Conservation (phyloP, 2,888 invertebrate species). For the Erebia ligea region DNA sequence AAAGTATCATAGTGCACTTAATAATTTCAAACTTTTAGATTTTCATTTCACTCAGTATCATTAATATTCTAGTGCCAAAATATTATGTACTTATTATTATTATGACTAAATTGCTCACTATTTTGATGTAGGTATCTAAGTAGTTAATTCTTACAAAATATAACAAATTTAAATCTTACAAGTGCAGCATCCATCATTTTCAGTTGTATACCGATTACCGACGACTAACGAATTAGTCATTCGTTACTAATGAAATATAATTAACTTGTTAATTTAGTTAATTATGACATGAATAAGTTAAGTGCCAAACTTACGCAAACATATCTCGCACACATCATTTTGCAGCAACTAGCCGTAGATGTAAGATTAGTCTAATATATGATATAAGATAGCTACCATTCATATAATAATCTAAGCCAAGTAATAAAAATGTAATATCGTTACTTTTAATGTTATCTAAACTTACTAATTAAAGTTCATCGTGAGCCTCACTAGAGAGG, state of each 20-base stretch:
- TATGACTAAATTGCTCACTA: no score
- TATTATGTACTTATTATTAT: no score
- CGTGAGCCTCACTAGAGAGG: no score
- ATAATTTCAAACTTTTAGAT: background rate
- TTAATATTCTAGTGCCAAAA: no score
- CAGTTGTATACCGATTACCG: background rate
- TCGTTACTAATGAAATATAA: background rate
- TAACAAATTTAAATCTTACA: background rate
- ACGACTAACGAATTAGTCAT: background rate
- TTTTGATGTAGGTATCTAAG: no score
- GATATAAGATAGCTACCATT: background rate
- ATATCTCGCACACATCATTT: constrained; percentile 4
- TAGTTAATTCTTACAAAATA: no score
- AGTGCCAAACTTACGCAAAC: constrained; percentile 2
- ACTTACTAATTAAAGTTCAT: no score
- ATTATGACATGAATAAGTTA: background rate
- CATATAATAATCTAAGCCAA: background rate
- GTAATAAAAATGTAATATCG: background rate
- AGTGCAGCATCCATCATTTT: background rate
- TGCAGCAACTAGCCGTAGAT: background rate
- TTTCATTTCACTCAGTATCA: no score
- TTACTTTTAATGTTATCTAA: background rate
- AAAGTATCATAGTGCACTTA: no score
- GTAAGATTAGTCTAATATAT: background rate
- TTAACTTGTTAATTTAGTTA: background rate